Conservation (phyloP, 2,113 vertebrate species). For the Petroica traversi region DNA sequence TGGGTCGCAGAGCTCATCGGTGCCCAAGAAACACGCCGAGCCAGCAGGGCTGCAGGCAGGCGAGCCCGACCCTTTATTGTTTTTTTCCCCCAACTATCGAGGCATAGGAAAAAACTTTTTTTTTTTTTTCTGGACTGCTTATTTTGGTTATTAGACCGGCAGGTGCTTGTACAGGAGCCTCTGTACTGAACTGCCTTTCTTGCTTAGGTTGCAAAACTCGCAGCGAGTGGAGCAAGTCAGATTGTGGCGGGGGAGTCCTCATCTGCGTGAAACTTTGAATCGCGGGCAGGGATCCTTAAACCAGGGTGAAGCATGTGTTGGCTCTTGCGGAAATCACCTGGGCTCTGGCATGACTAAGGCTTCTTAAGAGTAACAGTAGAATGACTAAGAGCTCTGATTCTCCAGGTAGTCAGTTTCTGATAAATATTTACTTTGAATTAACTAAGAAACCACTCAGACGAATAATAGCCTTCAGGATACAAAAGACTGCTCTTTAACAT, state of each 20-base stretch:
- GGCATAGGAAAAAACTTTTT: neutral
- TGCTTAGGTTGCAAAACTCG: slow-evolving; percentile 35
- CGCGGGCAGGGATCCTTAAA: neutral
- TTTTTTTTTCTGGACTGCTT: neutral
- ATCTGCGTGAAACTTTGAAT: slow-evolving; percentile 7
- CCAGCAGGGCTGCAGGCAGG: neutral
- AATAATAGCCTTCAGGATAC: neutral
- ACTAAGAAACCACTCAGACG: neutral
- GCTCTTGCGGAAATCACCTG: neutral
- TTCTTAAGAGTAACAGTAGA: neutral
- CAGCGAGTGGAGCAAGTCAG: neutral
- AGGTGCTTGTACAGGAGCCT: neutral
- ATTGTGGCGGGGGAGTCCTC: neutral
- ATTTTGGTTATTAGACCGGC: neutral
- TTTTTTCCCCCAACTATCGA: neutral
- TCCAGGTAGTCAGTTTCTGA: neutral
- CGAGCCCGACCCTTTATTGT: neutral
- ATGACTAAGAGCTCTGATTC: neutral
- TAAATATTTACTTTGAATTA: slow-evolving; percentile 23
- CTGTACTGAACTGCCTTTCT: neutral
- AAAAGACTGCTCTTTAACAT: neutral
- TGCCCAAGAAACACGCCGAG: neutral
- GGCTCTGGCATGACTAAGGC: slow-evolving; percentile 40
- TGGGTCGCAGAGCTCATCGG: neutral
- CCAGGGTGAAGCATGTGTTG: neutral